These are phyloP conservation scores for Euclidia mi DNA, from an alignment of 2,888 invertebrate genomes.

Conservation along the genomic window DNA sequence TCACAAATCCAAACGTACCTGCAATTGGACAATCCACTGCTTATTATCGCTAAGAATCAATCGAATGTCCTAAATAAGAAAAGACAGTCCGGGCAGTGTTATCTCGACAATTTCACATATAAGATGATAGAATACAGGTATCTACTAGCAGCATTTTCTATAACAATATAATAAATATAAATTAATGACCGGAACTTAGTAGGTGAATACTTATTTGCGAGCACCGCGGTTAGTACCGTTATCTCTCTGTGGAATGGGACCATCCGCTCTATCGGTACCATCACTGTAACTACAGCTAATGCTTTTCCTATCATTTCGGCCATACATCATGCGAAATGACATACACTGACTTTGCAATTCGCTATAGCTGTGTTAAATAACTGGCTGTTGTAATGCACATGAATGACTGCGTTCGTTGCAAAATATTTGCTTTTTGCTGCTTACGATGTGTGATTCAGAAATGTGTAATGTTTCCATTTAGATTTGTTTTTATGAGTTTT, in stretches of 20 bases:
- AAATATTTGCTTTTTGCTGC: slow-evolving; percentile 2
- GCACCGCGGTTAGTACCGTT: slow-evolving; percentile 77
- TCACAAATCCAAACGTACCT: no score
- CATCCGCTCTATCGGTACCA: slow-evolving; percentile 82
- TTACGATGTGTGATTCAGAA: background rate
- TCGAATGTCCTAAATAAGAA: no score
- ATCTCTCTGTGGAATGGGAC: slow-evolving; percentile 78
- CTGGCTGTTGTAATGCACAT: slow-evolving; percentile 32
- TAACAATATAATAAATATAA: slow-evolving; percentile 29
- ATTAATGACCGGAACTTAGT: slow-evolving; percentile 49
- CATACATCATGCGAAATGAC: slow-evolving; percentile 56
- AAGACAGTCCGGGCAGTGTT: no score
- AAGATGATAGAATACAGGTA: no score
- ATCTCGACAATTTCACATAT: no score
- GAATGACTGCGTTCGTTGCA: slow-evolving; percentile 15
- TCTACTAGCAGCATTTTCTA: slow-evolving; percentile 1
- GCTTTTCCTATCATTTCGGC: slow-evolving; percentile 60
- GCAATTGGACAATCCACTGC: no score
- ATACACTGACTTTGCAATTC: slow-evolving; percentile 52
- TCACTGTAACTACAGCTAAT: slow-evolving; percentile 56
- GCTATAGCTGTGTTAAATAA: slow-evolving; percentile 39
- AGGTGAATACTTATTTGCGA: slow-evolving; percentile 66
- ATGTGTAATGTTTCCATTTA: background rate
- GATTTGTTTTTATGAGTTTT: no score
- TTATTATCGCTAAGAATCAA: no score